Evolutionary conservation across 2,113 vertebrate species (phyloP), one percentile per base, ranked within the genome.

Genomic region (Psettodes erumei): DNA sequence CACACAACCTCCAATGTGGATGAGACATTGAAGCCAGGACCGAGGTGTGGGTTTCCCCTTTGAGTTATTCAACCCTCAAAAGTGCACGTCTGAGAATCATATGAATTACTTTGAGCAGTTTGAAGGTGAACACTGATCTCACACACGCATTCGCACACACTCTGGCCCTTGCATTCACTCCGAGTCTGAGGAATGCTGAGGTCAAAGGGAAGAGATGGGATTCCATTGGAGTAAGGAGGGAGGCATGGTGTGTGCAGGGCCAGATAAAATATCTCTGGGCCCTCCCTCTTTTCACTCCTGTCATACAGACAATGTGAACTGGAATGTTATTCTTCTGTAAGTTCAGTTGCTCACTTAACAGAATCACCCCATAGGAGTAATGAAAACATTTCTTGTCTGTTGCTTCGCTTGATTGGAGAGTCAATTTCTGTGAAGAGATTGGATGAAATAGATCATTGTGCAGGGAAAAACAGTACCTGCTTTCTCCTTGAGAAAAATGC

Each of bases 161-260:
- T 6, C 16, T 75, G 68, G 66, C 82, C 77, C 80, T 38, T 56
- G 82, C 64, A 69, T 78, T 86, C 71, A 82, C 50, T 71, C 54
- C 25, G 25, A 63, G 60, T 67, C 69, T 19, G 42, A 85, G 79
- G 89, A 90, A 90, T 89, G 84, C 43, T 50, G 69, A 86, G 87
- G 86, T 84, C 89, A 89, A 87, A 89, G 54, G 69, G 11, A 81
- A 86, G 79, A 77, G 76, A 76, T 73, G 89, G 85, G 82, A 90
- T 82, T 88, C 82, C 88, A 81, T 88, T 77, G 75, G 59, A 78
- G 69, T 55, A 62, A 56, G 61, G 59, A 71, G 63, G 76, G 78
- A 81, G 75, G 58, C 38, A 21, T 19, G 47, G 47, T 51, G 65
- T 55, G 42, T 59, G 56, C 71, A 65, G 69, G 35, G 78, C 53